A percentile compares a stretch with the other conserved stretches of the same genome.
phyloP scores from a whole-genome alignment of 2,888 invertebrate species.

The Eumerus sabulonum region DNA sequence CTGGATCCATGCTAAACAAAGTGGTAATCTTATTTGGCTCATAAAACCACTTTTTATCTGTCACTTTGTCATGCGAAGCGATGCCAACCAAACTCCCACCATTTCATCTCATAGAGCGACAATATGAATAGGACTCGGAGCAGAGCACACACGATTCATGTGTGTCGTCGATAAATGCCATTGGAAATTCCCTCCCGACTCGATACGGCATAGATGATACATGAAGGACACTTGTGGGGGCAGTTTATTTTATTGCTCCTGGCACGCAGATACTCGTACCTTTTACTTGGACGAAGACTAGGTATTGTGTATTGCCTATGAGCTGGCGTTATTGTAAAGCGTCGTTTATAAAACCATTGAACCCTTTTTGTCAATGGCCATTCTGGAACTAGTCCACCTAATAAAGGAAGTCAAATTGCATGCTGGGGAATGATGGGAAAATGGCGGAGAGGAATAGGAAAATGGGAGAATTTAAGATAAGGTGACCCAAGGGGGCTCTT shows the following conservation, averaged over 20 bases:
- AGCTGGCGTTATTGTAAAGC: slow-evolving; percentile 24
- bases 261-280: slow-evolving; percentile 15
- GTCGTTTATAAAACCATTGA: slow-evolving; percentile 36
- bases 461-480: slow-evolving; percentile 38
- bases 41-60: slow-evolving; percentile 57
- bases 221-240: slow-evolving; percentile 54
- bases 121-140: neutral
- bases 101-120: neutral
- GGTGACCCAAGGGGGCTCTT: slow-evolving; percentile 41
- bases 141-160: too few relatives aligned
- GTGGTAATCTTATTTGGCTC: slow-evolving; percentile 54
- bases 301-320: neutral
- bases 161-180: slow-evolving; percentile 26
- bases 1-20: slow-evolving; percentile 44
- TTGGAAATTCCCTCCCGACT: slow-evolving; percentile 38
- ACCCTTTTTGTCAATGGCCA: slow-evolving; percentile 31
- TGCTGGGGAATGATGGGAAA: slow-evolving; percentile 15
- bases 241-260: slow-evolving; percentile 54
- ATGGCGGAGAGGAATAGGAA: neutral
- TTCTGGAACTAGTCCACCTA: slow-evolving; percentile 11
- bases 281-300: too few relatives aligned
- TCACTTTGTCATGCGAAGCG: slow-evolving; percentile 41
- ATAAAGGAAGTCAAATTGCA: slow-evolving; percentile 53
- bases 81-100: neutral
- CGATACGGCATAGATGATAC: slow-evolving; percentile 39